Percentiles rank a stretch among this genome's conserved stretches.
phyloP scores from a whole-genome alignment of 2,888 invertebrate genomes.

The Anoplius nigerrimus region DNA sequence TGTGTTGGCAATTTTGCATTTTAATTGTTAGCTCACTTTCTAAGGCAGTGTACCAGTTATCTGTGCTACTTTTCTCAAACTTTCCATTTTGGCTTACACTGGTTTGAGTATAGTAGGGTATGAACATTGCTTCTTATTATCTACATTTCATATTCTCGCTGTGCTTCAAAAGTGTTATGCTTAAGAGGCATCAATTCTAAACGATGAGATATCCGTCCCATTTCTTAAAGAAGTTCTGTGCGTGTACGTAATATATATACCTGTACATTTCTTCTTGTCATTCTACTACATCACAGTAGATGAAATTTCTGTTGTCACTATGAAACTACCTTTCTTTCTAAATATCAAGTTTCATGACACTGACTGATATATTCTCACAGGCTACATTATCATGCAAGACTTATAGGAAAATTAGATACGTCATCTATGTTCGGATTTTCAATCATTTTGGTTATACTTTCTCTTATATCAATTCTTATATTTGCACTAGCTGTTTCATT shows the following conservation, averaged over 20 bases:
- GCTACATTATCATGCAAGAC: no score
- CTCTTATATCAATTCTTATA: no score
- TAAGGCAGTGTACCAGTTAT: slow-evolving; percentile 56
- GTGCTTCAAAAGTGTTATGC: slow-evolving; percentile 21
- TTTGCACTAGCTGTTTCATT: no score
- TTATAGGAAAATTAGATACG: no score
- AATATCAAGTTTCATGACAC: slow-evolving; percentile 12
- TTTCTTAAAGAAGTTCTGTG: no score
- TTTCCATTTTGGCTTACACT: slow-evolving; percentile 56
- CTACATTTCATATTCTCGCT: background rate
- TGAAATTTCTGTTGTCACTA: slow-evolving; percentile 23
- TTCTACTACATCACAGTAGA: slow-evolving; percentile 8
- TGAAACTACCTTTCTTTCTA: slow-evolving; percentile 13
- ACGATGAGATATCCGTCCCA: no score
- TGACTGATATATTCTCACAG: background rate
- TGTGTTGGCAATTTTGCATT: slow-evolving; percentile 44
- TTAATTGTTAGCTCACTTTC: slow-evolving; percentile 53
- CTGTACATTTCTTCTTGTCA: slow-evolving; percentile 25
- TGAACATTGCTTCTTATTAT: background rate
- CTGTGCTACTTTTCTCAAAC: slow-evolving; percentile 56
- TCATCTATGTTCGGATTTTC: no score
- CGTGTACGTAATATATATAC: slow-evolving; percentile 10
- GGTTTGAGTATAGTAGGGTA: slow-evolving; percentile 15
- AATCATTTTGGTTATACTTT: no score
- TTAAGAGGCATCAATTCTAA: slow-evolving; percentile 17